Evolutionary conservation across 2,113 vertebrate species (phyloP), one percentile per base, ranked within the genome.

Genomic region (Cottus gobio): DNA sequence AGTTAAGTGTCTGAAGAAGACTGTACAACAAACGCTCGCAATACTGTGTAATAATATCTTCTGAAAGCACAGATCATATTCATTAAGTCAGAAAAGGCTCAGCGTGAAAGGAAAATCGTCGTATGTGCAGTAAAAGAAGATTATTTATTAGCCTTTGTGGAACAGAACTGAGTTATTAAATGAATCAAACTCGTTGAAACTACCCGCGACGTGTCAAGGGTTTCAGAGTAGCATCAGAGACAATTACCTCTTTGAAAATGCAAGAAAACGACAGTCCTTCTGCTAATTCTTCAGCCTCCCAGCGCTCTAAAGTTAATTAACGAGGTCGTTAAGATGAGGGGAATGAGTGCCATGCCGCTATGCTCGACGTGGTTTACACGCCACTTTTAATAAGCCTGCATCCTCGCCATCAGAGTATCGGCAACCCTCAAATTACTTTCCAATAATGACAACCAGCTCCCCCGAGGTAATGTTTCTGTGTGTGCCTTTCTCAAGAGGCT

Each of bases 361-460:
- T 79, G 82, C 69, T 67, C 62, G 57, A 85, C 76, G 80, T 84
- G 82, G 85, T 85, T 80, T 83, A 87, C 87, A 87, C 57, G 20
- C 61, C 65, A 58, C 85, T 83, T 87, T 90, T 90, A 90, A 93
- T 90, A 90, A 91, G 80, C 71, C 83, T 4, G 73, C 50, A 22
- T 86, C 85, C 77, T 58, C 1, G 16, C 88, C 67, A 68, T 86
- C 87, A 71, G 48, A 74, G 61, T 87, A 90, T 92, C 28, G 85
- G 85, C 90, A 89, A 64, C 39, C 71, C 76, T 88, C 71, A 87
- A 92, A 93, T 92, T 88, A 79, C 88, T 89, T 93, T 91, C 87
- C 91, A 79, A 90, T 91, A 91, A 93, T 86, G 92, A 91, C 82
- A 75, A 80, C 54, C 63, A 28, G 70, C 79, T 83, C 80, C 83